Evolutionary conservation across 2,888 invertebrate species (phyloP).

Genomic region (Harpalus rubripes): DNA sequence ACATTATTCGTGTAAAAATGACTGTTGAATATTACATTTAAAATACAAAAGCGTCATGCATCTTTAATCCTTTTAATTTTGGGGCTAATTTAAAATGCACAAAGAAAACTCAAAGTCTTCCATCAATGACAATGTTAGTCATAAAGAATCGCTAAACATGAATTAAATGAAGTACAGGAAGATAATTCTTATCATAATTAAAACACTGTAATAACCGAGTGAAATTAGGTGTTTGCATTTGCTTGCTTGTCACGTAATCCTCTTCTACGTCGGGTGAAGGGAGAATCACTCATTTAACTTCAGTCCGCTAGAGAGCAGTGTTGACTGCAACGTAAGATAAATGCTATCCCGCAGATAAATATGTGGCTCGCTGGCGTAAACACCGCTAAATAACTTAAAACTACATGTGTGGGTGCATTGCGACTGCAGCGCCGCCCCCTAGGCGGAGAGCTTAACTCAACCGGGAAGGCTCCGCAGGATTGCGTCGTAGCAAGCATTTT

Average conservation of each 20-base stretch:
- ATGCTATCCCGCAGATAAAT: constrained; percentile 55
- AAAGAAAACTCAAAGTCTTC: constrained; percentile 37
- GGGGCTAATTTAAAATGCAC: constrained; percentile 1
- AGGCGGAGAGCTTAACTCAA: neutral
- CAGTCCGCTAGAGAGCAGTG: neutral
- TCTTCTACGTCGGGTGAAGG: too few relatives aligned
- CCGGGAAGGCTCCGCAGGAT: neutral
- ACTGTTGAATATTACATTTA: too few relatives aligned
- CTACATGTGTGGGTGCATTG: constrained; percentile 52
- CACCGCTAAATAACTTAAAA: constrained; percentile 63
- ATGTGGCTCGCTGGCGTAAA: constrained; percentile 55
- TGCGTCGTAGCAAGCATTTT: neutral
- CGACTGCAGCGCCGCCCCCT: constrained; percentile 23
- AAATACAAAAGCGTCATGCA: too few relatives aligned
- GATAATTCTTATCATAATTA: constrained; percentile 63
- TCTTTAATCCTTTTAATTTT: too few relatives aligned
- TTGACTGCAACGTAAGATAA: constrained; percentile 27
- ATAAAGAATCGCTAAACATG: constrained; percentile 38
- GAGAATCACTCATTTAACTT: constrained; percentile 33
- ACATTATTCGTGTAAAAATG: too few relatives aligned
- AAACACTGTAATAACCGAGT: constrained; percentile 53
- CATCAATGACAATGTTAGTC: constrained; percentile 25
- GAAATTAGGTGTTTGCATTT: constrained; percentile 38
- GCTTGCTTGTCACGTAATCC: constrained; percentile 34
- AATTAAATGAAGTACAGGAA: constrained; percentile 48